Evolutionary conservation across 2,888 invertebrate species (phyloP), one percentile per base, ranked within the genome.

Genomic region (Trisateles emortualis): DNA sequence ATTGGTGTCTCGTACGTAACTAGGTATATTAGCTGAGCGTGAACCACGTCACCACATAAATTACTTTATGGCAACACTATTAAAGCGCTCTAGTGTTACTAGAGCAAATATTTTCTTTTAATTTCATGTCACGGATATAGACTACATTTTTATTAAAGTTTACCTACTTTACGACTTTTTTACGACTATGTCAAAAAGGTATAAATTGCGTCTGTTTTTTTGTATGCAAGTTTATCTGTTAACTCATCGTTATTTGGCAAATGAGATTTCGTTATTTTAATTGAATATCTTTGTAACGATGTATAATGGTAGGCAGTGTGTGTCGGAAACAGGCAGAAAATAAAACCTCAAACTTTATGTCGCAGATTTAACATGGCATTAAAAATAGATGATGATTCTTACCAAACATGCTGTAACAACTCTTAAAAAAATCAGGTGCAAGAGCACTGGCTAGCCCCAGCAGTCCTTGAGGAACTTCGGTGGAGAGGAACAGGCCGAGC

Each of bases 401-500:
- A 95, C 97, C 97, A 72, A 97, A 94, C 85, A 95, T 95, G 69
- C 95, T 91, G 85, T 98, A 98, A 86, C 97, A 97, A 82, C 95
- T 95, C 67, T 94, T 93, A 79, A 96, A 96, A 86, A 98, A 98
- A 42, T 94, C 92, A 24, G 95, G 95, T 1, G 96, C 96, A 19
- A 97, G 90, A 1, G 96, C 96, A 68, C 96, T 96, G 51, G 98
- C 93, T 17, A 98, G 93, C 0, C 96, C 98, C 59, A 97, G 88
- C n/a, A 96, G 94, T 0, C 96, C 98, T 79, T 98, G 98, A 0
- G 98, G 98, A 65, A 98, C 96, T 81, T 98, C 98, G 0, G 98
- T 98, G 54, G 98, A 95, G 6, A 98, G 94, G 81, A 98, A 98
- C 10, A 98, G 93, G 6, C 98, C 93, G 19, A 98, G 93, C 9